These are phyloP conservation scores for Protobothrops flavoviridis DNA, from an alignment of 2,113 vertebrate genomes.

Conservation along the genomic window DNA sequence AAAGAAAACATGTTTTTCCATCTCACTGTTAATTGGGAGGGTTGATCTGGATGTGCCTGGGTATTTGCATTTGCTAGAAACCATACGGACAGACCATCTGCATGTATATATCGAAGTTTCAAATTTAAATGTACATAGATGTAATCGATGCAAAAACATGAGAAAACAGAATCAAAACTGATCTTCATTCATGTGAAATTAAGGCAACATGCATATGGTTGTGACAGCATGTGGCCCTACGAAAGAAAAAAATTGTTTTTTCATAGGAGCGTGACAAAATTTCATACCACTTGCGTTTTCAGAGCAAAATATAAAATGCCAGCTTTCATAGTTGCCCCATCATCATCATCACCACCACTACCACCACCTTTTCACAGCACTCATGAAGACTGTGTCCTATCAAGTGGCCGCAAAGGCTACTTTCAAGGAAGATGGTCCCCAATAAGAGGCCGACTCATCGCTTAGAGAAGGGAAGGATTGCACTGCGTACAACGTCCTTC, in stretches of 20 bases:
- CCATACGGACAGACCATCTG: background rate
- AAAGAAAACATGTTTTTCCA: background rate
- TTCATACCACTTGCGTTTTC: background rate
- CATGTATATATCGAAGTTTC: background rate
- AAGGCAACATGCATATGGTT: background rate
- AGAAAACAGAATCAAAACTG: background rate
- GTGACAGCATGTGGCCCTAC: background rate
- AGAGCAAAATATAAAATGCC: background rate
- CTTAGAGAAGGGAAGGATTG: background rate
- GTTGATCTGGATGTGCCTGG: background rate
- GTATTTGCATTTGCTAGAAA: background rate
- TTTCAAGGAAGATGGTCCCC: background rate
- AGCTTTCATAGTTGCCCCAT: background rate
- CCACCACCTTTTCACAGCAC: background rate
- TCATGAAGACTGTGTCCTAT: background rate
- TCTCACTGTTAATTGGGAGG: background rate
- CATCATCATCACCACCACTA: background rate
- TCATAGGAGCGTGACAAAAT: background rate
- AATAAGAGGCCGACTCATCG: background rate
- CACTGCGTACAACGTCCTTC: background rate
- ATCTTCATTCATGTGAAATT: background rate
- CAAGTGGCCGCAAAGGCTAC: background rate
- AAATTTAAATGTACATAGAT: slow-evolving; percentile 1
- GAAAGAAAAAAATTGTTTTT: background rate
- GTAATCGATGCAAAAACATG: background rate